Percentiles rank a stretch among this genome's conserved stretches.
Evolutionary conservation across 2,888 invertebrate genomes (phyloP).

Genomic region (Tortricodes alternella): DNA sequence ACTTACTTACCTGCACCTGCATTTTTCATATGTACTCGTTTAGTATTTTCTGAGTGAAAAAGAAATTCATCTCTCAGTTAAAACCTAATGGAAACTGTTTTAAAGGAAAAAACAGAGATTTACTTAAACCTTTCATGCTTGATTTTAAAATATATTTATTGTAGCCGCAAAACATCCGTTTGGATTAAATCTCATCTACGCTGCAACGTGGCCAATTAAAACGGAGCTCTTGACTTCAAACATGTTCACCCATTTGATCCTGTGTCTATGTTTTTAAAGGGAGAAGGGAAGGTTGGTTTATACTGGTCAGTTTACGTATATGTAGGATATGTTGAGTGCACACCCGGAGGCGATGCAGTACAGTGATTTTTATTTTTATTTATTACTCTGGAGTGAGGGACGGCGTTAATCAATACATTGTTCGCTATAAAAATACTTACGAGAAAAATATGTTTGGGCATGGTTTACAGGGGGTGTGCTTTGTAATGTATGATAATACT

Average conservation of each 20-base stretch:
- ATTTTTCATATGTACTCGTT: no score
- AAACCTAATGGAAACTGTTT: constrained; percentile 29
- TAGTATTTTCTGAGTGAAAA: not conserved
- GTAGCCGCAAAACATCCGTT: constrained; percentile 46
- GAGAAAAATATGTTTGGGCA: constrained; percentile 47
- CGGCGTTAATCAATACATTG: constrained; percentile 66
- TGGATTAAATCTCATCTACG: constrained; percentile 57
- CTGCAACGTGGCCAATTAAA: constrained; percentile 46
- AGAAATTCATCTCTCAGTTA: constrained; percentile 7
- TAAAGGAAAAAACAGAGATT: constrained; percentile 14
- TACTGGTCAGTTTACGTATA: constrained; percentile 39
- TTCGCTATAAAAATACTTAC: constrained; percentile 47
- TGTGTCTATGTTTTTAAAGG: constrained; percentile 28
- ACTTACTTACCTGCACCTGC: no score
- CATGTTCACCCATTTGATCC: constrained; percentile 35
- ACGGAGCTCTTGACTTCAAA: constrained; percentile 41
- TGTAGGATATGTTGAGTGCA: constrained; percentile 46
- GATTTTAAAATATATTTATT: constrained; percentile 38
- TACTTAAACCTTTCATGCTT: constrained; percentile 19
- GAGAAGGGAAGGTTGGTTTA: constrained; percentile 34
- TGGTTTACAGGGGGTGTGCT: no score
- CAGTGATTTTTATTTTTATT: constrained; percentile 60
- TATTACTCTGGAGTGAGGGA: constrained; percentile 56
- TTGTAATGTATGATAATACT: no score
- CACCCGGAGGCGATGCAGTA: constrained; percentile 57